Evolutionary conservation across 1,140 invertebrate species (phyloP).

Genomic region (Pachyrhynchus sulphureomaculatus): DNA sequence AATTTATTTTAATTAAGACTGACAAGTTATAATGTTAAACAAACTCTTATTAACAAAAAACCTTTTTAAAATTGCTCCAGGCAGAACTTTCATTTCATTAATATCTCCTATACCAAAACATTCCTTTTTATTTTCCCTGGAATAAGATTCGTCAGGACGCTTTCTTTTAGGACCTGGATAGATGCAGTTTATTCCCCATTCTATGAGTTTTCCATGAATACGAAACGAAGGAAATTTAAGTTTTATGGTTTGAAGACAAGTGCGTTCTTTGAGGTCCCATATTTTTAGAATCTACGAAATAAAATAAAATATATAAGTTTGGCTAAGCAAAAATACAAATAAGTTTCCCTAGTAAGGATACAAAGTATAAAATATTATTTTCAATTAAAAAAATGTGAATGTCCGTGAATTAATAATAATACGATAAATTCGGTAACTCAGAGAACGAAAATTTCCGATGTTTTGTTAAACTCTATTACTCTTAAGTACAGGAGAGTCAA

Average conservation of each 20-base stretch:
- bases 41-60: background rate
- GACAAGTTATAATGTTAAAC: too few relatives aligned
- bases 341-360: too few relatives aligned
- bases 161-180: constrained; percentile 54
- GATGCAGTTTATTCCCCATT: constrained; percentile 56
- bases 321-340: too few relatives aligned
- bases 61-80: background rate
- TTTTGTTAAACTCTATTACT: too few relatives aligned
- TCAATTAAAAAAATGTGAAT: too few relatives aligned
- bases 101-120: constrained; percentile 31
- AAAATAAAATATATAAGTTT: constrained; percentile 11
- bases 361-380: too few relatives aligned
- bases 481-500: too few relatives aligned
- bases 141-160: background rate
- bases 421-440: too few relatives aligned
- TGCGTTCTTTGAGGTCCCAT: constrained; percentile 58
- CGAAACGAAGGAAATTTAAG: constrained; percentile 56
- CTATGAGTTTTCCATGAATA: constrained; percentile 54
- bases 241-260: constrained; percentile 55
- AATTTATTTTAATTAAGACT: too few relatives aligned
- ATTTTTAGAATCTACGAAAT: constrained; percentile 54
- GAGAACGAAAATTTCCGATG: too few relatives aligned
- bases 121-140: constrained; percentile 4
- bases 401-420: too few relatives aligned
- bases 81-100: constrained; percentile 18